Evolutionary conservation across 2,888 invertebrate species (phyloP).

Genomic region (Platycheirus albimanus): DNA sequence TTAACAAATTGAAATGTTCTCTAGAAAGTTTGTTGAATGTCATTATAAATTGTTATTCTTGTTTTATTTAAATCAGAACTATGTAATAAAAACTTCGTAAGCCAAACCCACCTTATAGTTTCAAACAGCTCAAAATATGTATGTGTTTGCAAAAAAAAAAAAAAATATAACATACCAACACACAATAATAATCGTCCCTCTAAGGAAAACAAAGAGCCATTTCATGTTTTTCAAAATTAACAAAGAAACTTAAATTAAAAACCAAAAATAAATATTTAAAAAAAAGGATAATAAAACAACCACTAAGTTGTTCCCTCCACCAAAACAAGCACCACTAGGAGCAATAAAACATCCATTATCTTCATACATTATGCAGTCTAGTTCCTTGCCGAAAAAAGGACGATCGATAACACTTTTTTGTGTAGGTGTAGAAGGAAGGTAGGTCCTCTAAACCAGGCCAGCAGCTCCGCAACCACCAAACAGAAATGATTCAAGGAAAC

Average conservation of each 20-base stretch:
- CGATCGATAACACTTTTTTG: conserved; percentile 65
- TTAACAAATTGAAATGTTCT: too few relatives aligned
- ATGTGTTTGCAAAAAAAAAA: conserved; percentile 11
- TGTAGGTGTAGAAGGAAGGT: conserved; percentile 21
- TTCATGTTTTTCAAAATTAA: conserved; percentile 63
- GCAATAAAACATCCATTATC: conserved; percentile 45
- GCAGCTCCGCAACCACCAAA: neutral
- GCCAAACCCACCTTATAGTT: too few relatives aligned
- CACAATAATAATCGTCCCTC: conserved; percentile 7
- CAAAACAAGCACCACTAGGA: neutral
- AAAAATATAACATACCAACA: conserved; percentile 2
- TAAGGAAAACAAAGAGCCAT: conserved; percentile 58
- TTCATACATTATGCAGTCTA: conserved; percentile 48
- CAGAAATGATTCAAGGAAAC: conserved; percentile 25
- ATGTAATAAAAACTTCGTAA: too few relatives aligned
- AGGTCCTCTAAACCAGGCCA: neutral
- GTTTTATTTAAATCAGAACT: too few relatives aligned
- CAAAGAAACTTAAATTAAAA: conserved; percentile 62
- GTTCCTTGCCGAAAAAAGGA: conserved; percentile 31
- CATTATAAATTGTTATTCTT: too few relatives aligned
- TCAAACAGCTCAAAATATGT: too few relatives aligned
- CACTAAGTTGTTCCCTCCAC: conserved; percentile 15
- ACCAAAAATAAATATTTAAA: conserved; percentile 21
- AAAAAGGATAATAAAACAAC: conserved; percentile 4
- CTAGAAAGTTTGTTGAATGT: too few relatives aligned